These are phyloP conservation scores for Calliphora vomitoria DNA, from an alignment of 2,888 invertebrate species.

Conservation along the genomic window DNA sequence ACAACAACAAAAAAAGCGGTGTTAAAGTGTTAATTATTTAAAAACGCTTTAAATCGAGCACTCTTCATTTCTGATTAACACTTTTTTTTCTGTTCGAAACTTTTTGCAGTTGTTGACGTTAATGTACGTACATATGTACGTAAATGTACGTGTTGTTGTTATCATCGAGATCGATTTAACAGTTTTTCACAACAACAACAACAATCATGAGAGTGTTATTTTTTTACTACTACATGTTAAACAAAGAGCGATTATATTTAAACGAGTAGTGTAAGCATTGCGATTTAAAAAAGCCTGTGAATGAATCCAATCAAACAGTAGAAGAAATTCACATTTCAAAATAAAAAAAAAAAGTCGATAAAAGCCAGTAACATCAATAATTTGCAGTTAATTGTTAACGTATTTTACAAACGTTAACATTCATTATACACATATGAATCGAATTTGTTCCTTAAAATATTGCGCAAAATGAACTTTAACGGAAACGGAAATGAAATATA, in stretches of 20 bases:
- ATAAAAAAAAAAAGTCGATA: constrained; percentile 58
- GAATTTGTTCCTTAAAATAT: not conserved
- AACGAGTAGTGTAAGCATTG: constrained; percentile 5
- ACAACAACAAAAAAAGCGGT: not conserved
- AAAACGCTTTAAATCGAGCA: constrained; percentile 56
- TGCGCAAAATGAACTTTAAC: constrained; percentile 11
- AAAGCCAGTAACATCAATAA: constrained; percentile 62
- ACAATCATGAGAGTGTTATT: not conserved
- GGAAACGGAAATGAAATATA: constrained; percentile 54
- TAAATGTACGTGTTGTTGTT: not conserved
- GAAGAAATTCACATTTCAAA: constrained; percentile 22
- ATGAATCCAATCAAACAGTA: constrained; percentile 12
- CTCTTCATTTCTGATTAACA: constrained; percentile 56
- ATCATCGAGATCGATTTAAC: constrained; percentile 42
- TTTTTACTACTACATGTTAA: constrained; percentile 11
- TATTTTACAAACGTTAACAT: constrained; percentile 60
- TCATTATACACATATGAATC: not conserved
- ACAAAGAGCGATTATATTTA: constrained; percentile 15
- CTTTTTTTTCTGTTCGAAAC: not conserved
- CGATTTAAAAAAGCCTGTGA: constrained; percentile 31
- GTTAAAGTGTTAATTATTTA: constrained; percentile 63
- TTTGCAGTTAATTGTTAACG: constrained; percentile 68
- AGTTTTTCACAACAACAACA: constrained; percentile 34
- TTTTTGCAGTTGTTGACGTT: constrained; percentile 37
- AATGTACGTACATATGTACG: not conserved